Evolutionary conservation across 2,797 vertebrate species (phyloP).

Genomic region (Clarias fuscus): DNA sequence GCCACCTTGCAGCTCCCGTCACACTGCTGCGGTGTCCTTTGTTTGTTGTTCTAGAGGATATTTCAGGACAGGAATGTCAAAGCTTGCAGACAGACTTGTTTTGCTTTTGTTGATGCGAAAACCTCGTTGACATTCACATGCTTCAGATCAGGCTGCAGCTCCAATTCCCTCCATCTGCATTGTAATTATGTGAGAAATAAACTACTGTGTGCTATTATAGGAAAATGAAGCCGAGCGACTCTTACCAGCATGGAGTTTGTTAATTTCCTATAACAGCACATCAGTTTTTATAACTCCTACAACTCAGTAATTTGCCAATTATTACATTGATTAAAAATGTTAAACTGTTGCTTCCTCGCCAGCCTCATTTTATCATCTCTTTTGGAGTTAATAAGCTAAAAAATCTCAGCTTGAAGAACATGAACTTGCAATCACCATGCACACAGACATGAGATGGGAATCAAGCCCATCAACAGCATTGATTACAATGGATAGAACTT

Average conservation of each 20-base stretch:
- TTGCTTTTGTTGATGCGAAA: not conserved
- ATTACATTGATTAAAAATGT: too few relatives aligned
- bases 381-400: not conserved
- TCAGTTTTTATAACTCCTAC: not conserved
- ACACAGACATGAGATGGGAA: too few relatives aligned
- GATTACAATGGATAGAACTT: too few relatives aligned
- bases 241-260: not conserved
- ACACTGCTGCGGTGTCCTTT: too few relatives aligned
- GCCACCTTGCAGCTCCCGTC: not conserved
- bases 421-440: not conserved
- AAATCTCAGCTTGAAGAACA: not conserved
- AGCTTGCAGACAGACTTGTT: not conserved
- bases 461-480: too few relatives aligned
- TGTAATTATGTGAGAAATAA: not conserved
- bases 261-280: not conserved
- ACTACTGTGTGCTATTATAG: not conserved
- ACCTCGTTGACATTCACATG: not conserved
- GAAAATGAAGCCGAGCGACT: not conserved
- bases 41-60: not conserved
- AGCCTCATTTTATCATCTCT: not conserved
- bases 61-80: not conserved
- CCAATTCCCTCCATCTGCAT: not conserved
- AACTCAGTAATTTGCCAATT: not conserved
- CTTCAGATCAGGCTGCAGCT: not conserved
- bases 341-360: not conserved